Percentiles rank a stretch among this genome's conserved stretches.
phyloP scores from a whole-genome alignment of 2,797 vertebrate genomes.

The Sarcophilus harrisii region DNA sequence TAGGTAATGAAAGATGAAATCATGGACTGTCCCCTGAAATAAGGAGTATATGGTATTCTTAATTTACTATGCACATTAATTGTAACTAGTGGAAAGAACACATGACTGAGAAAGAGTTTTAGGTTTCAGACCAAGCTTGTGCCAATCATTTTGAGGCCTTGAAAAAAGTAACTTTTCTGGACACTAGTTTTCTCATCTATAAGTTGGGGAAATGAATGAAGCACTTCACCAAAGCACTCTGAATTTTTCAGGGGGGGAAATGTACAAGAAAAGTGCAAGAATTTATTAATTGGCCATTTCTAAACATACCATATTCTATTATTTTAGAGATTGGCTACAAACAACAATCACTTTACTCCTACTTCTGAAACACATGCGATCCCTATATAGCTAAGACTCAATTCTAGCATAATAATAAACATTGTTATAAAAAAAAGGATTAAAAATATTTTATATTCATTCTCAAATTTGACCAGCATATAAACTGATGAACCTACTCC shows the following conservation, averaged over 20 bases:
- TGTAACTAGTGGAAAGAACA: slow-evolving; percentile 11
- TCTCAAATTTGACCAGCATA: slow-evolving; percentile 31
- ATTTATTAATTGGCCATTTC: background rate
- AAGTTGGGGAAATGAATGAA: slow-evolving; percentile 29
- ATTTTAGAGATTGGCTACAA: slow-evolving; percentile 23
- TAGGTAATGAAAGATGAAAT: slow-evolving; percentile 15
- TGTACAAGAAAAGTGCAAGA: slow-evolving; percentile 10
- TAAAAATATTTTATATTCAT: slow-evolving; percentile 26
- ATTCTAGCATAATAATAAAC: slow-evolving; percentile 14
- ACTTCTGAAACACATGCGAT: slow-evolving; percentile 42
- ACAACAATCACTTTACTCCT: slow-evolving; percentile 34
- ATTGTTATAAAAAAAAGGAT: slow-evolving; percentile 20
- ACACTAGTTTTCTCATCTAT: slow-evolving; percentile 27
- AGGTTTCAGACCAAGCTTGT: background rate
- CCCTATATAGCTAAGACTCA: slow-evolving; percentile 23
- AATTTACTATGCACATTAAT: slow-evolving; percentile 37
- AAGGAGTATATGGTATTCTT: slow-evolving; percentile 36
- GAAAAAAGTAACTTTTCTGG: background rate
- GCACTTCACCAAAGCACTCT: slow-evolving; percentile 33
- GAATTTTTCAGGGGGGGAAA: slow-evolving; percentile 31
- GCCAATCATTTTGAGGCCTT: slow-evolving; percentile 7
- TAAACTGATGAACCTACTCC: background rate
- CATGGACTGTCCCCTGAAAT: slow-evolving; percentile 13
- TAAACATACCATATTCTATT: background rate
- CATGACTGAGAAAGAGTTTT: slow-evolving; percentile 19